Conservation (phyloP, 2,888 invertebrate species). For the Lepeophtheirus nordmannii region DNA sequence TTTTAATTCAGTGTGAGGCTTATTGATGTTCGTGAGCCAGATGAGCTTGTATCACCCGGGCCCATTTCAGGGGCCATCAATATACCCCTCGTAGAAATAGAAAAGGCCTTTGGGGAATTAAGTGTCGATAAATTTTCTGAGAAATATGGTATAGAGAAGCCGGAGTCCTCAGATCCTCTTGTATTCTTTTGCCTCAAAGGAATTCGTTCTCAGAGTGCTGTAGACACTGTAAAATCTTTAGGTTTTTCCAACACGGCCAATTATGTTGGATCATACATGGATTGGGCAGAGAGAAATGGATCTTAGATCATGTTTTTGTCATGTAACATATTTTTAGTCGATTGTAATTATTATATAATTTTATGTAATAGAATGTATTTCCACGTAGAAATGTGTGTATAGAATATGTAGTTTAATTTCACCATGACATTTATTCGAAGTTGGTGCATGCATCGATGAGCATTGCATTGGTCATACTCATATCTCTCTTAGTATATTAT, state of each 20-base stretch:
- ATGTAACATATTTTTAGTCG: no score
- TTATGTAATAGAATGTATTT: no score
- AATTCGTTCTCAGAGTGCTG: constrained; percentile 8
- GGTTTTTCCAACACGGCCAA: background rate
- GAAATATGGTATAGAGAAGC: background rate
- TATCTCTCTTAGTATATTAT: no score
- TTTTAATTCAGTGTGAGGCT: background rate
- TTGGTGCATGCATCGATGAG: no score
- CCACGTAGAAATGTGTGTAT: no score
- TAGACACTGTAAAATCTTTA: background rate
- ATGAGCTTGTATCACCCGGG: constrained; percentile 8
- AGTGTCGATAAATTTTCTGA: background rate
- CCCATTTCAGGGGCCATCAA: constrained; percentile 5
- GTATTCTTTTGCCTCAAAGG: constrained; percentile 14
- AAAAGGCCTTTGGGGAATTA: constrained; percentile 9
- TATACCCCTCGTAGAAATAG: constrained; percentile 8
- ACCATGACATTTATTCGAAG: no score
- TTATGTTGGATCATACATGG: background rate
- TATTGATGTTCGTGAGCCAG: constrained; percentile 17
- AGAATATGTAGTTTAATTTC: no score
- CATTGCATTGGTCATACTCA: no score
- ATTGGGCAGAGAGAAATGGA: background rate
- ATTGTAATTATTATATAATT: no score
- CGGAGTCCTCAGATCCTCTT: background rate
- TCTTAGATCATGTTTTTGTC: no score